Evolutionary conservation across 2,888 invertebrate species (phyloP).

Genomic region (Scaeva pyrastri): DNA sequence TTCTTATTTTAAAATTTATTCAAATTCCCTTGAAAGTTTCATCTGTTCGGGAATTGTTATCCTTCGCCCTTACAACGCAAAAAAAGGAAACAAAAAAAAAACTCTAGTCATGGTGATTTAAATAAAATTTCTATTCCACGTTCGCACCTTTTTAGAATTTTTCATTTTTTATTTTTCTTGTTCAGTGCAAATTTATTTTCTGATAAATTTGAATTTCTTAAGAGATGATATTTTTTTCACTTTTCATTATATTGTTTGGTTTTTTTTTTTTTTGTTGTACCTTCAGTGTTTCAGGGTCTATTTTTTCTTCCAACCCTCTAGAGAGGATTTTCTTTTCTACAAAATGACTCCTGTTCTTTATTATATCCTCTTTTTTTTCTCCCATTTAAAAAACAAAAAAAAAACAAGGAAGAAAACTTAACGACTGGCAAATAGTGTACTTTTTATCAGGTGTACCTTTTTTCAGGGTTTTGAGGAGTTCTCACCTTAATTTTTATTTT

Average conservation of each 20-base stretch:
- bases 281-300: neutral
- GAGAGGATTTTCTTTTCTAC: slow-evolving; percentile 12
- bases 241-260: neutral
- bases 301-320: slow-evolving; percentile 53
- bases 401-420: slow-evolving; percentile 12
- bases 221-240: slow-evolving; percentile 15
- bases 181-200: neutral
- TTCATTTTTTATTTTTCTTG: neutral
- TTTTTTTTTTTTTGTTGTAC: neutral
- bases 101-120: slow-evolving; percentile 44
- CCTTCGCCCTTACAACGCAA: neutral
- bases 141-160: slow-evolving; percentile 41
- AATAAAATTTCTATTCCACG: slow-evolving; percentile 51
- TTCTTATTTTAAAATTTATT: neutral
- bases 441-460: slow-evolving; percentile 54
- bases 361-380: neutral
- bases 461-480: neutral
- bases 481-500: slow-evolving; percentile 6
- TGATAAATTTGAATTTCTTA: slow-evolving; percentile 43
- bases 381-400: neutral
- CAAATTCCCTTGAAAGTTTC: neutral
- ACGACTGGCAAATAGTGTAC: slow-evolving; percentile 10
- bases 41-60: neutral
- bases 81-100: neutral
- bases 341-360: neutral